A percentile compares a stretch with the other conserved stretches of the same genome.
These are phyloP conservation scores for Pseudoips prasinana DNA, from an alignment of 2,888 invertebrate species.

Conservation along the genomic window DNA sequence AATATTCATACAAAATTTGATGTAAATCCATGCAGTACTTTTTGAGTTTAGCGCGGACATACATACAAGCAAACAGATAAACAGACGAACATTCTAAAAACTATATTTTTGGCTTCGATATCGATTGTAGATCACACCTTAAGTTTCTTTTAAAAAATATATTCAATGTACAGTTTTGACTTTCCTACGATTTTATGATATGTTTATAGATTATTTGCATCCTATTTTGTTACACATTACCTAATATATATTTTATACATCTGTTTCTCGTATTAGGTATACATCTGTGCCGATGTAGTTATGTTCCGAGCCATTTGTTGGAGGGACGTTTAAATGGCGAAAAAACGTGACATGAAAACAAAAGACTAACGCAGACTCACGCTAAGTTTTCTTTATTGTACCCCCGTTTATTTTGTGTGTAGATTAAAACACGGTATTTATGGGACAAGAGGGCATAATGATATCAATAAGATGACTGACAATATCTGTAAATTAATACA, in stretches of 20 bases:
- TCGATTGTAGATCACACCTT: too few species aligned
- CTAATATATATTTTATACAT: constrained; percentile 26
- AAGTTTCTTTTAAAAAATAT: too few species aligned
- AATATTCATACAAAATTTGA: too few species aligned
- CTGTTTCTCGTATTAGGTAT: constrained; percentile 45
- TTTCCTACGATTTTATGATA: too few species aligned
- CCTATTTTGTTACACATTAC: too few species aligned
- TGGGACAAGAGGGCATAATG: constrained; percentile 39
- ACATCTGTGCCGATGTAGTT: constrained; percentile 55
- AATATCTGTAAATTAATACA: constrained; percentile 8
- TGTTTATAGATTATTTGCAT: too few species aligned
- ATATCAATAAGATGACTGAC: constrained; percentile 19
- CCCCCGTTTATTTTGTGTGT: constrained; percentile 58
- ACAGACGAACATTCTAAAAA: too few species aligned
- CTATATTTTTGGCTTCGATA: too few species aligned
- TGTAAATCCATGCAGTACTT: too few species aligned
- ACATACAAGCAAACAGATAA: too few species aligned
- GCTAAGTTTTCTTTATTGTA: constrained; percentile 69
- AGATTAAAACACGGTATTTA: constrained; percentile 69
- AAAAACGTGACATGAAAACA: constrained; percentile 76
- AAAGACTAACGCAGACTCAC: constrained; percentile 43
- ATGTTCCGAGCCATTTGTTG: constrained; percentile 67
- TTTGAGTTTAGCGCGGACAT: too few species aligned
- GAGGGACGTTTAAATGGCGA: constrained; percentile 68
- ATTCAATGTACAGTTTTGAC: too few species aligned